These are phyloP conservation scores for Drosophila pseudotalamancana DNA, from an alignment of 2,888 invertebrate genomes.

Conservation along the genomic window DNA sequence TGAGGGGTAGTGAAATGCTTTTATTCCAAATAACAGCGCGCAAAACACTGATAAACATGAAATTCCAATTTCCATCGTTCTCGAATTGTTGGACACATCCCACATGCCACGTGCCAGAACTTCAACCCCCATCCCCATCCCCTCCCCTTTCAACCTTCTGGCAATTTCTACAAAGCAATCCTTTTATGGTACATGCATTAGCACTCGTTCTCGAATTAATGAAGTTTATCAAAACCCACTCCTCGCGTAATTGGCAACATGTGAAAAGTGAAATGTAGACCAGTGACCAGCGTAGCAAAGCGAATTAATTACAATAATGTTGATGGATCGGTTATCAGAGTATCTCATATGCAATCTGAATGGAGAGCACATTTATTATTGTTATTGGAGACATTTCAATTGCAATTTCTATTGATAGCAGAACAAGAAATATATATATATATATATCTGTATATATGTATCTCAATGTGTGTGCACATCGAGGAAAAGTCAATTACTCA, in stretches of 20 bases:
- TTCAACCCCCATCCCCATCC: neutral
- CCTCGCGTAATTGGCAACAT: conserved; percentile 17
- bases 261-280: neutral
- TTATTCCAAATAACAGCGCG: conserved; percentile 3
- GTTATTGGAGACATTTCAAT: neutral
- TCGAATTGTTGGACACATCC: neutral
- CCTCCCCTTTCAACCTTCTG: no score
- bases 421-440: neutral
- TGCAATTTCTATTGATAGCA: neutral
- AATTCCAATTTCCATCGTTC: conserved; percentile 30
- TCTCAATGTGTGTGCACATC: neutral
- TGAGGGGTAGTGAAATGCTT: conserved; percentile 10
- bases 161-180: neutral
- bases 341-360: neutral
- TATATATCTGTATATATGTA: no score
- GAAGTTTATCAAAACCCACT: conserved; percentile 19
- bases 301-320: conserved; percentile 40
- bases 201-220: neutral
- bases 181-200: neutral
- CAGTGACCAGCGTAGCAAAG: conserved; percentile 30
- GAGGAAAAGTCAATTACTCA: conserved; percentile 23
- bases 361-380: no score
- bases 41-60: conserved; percentile 30
- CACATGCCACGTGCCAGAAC: neutral
- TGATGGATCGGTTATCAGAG: conserved; percentile 8